These are phyloP conservation scores for Macrophya annulata DNA, from an alignment of 2,888 invertebrate genomes.

Conservation along the genomic window DNA sequence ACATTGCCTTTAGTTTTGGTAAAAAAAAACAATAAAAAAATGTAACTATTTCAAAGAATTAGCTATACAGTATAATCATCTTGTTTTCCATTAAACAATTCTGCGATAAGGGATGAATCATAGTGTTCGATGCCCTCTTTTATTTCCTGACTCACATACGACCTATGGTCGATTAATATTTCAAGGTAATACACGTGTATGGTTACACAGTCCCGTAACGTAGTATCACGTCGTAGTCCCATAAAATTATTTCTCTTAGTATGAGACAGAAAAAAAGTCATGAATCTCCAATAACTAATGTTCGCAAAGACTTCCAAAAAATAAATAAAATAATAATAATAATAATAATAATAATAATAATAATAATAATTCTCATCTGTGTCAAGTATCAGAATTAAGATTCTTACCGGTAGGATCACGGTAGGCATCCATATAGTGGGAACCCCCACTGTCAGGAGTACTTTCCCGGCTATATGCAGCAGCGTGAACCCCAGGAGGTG, in stretches of 20 bases:
- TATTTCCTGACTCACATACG: neutral
- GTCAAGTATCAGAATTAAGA: neutral
- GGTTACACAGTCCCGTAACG: neutral
- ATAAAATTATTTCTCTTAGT: neutral
- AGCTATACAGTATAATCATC: neutral
- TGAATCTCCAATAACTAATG: neutral
- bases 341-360: neutral
- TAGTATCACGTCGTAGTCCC: neutral
- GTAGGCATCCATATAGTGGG: constrained; percentile 94
- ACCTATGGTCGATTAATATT: neutral
- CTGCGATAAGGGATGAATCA: neutral
- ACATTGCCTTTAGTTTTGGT: no score
- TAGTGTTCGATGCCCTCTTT: neutral
- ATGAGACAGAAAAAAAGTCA: neutral
- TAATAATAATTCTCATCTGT: neutral
- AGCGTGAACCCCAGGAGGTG: constrained; percentile 83
- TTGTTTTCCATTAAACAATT: neutral
- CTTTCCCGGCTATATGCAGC: constrained; percentile 90
- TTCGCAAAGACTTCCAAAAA: neutral
- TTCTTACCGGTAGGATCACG: constrained; percentile 91
- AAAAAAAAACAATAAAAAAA: no score
- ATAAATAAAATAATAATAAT: neutral
- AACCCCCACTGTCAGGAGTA: constrained; percentile 93
- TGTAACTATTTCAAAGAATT: neutral
- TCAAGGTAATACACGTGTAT: neutral